Evolutionary conservation across 2,113 vertebrate species (phyloP), one percentile per base, ranked within the genome.

Genomic region (Mastomys coucha): DNA sequence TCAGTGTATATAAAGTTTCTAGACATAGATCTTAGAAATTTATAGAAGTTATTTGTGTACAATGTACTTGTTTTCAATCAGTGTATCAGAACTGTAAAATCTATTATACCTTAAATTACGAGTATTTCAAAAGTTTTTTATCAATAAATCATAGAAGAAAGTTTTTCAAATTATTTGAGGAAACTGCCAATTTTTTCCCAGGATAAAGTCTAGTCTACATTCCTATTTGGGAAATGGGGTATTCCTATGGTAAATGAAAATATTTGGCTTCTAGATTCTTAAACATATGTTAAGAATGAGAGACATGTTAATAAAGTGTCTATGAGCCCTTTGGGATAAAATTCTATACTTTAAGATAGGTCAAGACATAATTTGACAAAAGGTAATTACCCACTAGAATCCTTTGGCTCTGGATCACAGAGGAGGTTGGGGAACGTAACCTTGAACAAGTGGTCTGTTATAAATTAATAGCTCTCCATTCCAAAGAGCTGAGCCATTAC

Each of bases 391-490:
- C 72, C 93, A 91, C 72, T 89, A 49, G 78, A 92, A 89, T 95
- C 89, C 58, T 98, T 45, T 96, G 95, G 94, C 95, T 97, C 75
- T 11, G 19, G 78, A 97, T 96, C 94, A 98, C 84, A 97, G 69
- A 88, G 81, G 14, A 97, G 94, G 94, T 87, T 82, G 75, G 89
- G 86, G 81, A 89, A 49, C 86, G 87, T 63, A 93, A 97, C 95
- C 97, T 95, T 97, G 96, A 96, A 88, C 67, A 93, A 88, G 86
- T 88, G 75, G 85, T 98, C 97, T 98, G 98, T 95, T 97, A 89
- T 97, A 97, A 98, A 97, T 98, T 97, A 98, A 93, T 94, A 96
- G 85, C 87, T 94, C 88, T 96, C 89, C 97, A 96, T 96, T 94
- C 96, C 97, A 97, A 96, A 96, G 84, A 96, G 63, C 96, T 94